A percentile compares a stretch with the other conserved stretches of the same genome.
These are phyloP conservation scores for Neosilurus hyrtlii DNA, from an alignment of 2,797 vertebrate genomes.

Conservation along the genomic window DNA sequence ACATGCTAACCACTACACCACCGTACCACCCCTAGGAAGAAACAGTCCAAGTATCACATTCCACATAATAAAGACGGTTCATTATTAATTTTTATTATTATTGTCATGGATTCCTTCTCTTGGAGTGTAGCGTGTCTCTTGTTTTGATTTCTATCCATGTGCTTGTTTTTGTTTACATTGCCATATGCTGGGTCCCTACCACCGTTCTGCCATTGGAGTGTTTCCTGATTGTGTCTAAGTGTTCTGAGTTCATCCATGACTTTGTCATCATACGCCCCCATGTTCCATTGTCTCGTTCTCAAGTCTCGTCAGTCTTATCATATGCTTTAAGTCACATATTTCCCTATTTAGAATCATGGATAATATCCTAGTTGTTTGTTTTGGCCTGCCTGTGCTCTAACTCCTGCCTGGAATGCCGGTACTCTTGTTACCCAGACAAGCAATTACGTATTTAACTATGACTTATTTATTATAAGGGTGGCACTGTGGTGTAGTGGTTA, in stretches of 20 bases:
- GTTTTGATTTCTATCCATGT: neutral
- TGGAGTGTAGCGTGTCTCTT: neutral
- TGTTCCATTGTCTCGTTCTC: neutral
- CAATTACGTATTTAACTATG: neutral
- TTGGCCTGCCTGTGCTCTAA: neutral
- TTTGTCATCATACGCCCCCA: neutral
- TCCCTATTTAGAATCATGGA: neutral
- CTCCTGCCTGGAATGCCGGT: neutral
- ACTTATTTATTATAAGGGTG: no score
- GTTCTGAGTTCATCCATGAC: neutral
- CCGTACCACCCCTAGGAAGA: neutral
- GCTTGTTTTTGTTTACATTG: slow-evolving; percentile 10
- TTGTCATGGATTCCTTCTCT: neutral
- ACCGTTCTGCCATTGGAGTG: neutral
- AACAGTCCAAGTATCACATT: neutral
- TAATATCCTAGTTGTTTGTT: slow-evolving; percentile 5
- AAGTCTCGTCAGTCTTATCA: neutral
- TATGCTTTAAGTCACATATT: neutral
- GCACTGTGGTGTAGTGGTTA: no score
- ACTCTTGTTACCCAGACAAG: neutral
- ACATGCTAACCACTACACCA: no score
- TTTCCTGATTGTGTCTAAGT: slow-evolving; percentile 6
- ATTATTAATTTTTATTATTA: no score
- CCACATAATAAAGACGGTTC: neutral
- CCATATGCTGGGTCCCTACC: neutral